A percentile compares a stretch with the other conserved stretches of the same genome.
These are phyloP conservation scores for Orthosia incerta DNA, from an alignment of 2,888 invertebrate genomes.

Conservation along the genomic window DNA sequence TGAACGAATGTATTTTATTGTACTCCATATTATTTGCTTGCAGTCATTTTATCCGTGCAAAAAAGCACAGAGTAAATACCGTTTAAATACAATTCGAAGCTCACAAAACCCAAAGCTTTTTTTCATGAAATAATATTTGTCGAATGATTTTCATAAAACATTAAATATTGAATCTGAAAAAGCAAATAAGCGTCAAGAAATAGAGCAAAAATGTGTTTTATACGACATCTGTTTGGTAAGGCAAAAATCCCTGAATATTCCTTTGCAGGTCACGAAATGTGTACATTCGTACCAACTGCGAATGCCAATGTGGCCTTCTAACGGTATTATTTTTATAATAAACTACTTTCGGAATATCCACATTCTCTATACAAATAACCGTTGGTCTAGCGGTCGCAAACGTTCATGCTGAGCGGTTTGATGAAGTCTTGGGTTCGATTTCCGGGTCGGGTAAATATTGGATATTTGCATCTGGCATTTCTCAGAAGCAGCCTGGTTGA, in stretches of 20 bases:
- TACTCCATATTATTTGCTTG: no score
- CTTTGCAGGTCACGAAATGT: slow-evolving; percentile 55
- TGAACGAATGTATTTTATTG: no score
- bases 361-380: neutral
- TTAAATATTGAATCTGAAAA: slow-evolving; percentile 51
- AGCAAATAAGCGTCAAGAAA: slow-evolving; percentile 47
- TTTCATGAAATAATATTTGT: slow-evolving; percentile 13
- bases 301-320: slow-evolving; percentile 54
- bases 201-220: slow-evolving; percentile 52
- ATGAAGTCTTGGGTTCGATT: no score
- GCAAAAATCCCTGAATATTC: slow-evolving; percentile 49
- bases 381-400: no score
- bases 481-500: no score
- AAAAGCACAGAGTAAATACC: neutral
- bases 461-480: no score
- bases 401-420: no score
- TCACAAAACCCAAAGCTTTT: neutral
- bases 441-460: no score
- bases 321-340: slow-evolving; percentile 48
- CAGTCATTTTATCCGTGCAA: no score
- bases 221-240: slow-evolving; percentile 53
- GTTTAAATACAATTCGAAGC: neutral
- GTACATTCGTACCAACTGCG: slow-evolving; percentile 48
- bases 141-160: slow-evolving; percentile 23
- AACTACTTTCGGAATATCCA: slow-evolving; percentile 11